Conservation (phyloP, 1,140 invertebrate species). For the Meloidogyne floridensis region DNA sequence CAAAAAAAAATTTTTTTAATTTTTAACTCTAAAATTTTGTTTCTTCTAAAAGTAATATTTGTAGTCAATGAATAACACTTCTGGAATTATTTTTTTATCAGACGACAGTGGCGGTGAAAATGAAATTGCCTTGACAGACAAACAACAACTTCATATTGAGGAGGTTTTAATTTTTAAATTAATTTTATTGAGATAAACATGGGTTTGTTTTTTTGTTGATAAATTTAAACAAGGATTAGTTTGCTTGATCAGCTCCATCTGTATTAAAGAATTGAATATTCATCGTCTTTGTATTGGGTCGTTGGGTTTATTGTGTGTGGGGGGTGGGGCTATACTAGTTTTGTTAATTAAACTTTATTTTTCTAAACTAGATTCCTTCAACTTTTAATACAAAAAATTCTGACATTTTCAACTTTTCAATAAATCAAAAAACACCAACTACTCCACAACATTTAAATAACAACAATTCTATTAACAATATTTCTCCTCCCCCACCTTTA, state of each 20-base stretch:
- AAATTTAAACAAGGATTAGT: too few species aligned
- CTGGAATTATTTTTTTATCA: conserved; percentile 6
- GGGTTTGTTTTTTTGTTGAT: too few species aligned
- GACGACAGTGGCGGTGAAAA: background rate
- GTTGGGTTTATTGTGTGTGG: too few species aligned
- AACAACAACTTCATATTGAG: background rate
- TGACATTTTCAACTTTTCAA: background rate
- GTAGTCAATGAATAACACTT: background rate
- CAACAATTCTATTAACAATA: background rate
- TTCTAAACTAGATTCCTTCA: background rate
- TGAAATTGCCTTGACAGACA: background rate
- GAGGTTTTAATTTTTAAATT: background rate
- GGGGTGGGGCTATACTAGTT: too few species aligned
- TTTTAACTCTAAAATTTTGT: background rate
- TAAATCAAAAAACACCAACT: background rate
- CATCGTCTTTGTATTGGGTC: too few species aligned
- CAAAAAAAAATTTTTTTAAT: background rate
- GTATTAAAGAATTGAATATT: too few species aligned
- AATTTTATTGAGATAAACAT: too few species aligned
- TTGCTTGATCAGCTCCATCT: too few species aligned
- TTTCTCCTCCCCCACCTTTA: background rate
- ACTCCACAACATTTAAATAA: background rate
- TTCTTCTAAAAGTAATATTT: background rate
- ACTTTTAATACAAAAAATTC: background rate
- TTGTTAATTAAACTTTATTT: background rate